Evolutionary conservation across 64 coral and sea anemone species (phyloP).

Genomic region (Montipora sp.): DNA sequence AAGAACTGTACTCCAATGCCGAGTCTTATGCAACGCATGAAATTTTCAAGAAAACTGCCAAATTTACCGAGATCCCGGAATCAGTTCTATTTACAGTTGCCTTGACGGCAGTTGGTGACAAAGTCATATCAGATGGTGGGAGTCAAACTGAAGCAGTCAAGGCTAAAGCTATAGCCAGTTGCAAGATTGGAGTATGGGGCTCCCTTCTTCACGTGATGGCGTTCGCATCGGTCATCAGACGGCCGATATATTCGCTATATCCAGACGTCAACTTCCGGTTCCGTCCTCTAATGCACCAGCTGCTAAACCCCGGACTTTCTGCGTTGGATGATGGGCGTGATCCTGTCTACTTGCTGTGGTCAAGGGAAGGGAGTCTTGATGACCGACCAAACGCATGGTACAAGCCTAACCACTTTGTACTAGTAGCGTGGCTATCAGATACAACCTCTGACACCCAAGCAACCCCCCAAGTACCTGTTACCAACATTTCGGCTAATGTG

Average conservation of each 20-base stretch:
- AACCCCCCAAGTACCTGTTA: too few species aligned
- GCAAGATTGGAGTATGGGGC: neutral
- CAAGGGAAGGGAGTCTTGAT: neutral
- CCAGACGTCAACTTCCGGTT: too few species aligned
- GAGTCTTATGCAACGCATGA: conserved; percentile 45
- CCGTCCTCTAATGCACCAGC: too few species aligned
- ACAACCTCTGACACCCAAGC: too few species aligned
- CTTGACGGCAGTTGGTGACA: conserved; percentile 23
- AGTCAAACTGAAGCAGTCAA: conserved; percentile 40
- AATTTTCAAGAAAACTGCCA: conserved; percentile 32
- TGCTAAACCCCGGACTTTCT: too few species aligned
- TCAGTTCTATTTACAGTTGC: conserved; percentile 35
- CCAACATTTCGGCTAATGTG: too few species aligned
- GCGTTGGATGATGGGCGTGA: too few species aligned
- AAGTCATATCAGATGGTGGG: conserved; percentile 2
- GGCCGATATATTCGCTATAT: too few species aligned
- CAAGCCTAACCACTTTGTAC: neutral
- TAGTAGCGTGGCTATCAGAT: too few species aligned
- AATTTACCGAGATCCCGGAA: conserved; percentile 25
- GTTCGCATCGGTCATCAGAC: too few species aligned
- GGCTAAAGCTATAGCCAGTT: conserved; percentile 33
- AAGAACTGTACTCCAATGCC: conserved; percentile 41
- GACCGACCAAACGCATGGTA: conserved; percentile 25
- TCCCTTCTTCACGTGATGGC: too few species aligned
- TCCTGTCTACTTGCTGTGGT: conserved; percentile 11